These are phyloP conservation scores for Lepidocolaptes lacrymiger DNA, from an alignment of 2,797 vertebrate species.

Conservation along the genomic window DNA sequence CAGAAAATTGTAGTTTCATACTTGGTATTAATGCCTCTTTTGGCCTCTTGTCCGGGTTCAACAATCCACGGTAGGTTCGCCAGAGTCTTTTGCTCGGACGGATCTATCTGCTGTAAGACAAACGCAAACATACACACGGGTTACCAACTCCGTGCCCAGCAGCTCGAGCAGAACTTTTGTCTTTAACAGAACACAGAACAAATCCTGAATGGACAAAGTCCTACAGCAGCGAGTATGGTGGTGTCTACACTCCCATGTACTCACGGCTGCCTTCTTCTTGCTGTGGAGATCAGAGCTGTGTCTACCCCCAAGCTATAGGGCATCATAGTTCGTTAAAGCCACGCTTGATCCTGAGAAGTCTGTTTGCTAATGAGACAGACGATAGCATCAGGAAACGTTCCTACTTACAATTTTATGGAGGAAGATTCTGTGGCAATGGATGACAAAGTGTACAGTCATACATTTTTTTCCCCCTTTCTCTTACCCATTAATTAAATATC, in stretches of 20 bases:
- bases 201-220: neutral
- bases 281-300: slow-evolving; percentile 23
- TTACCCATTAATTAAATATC: neutral
- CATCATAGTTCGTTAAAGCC: neutral
- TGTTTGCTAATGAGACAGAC: slow-evolving; percentile 27
- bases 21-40: slow-evolving; percentile 99
- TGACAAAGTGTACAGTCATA: neutral
- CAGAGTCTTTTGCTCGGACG: slow-evolving; percentile 97
- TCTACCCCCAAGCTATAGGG: neutral
- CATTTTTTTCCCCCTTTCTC: neutral
- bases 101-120: slow-evolving; percentile 92
- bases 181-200: neutral
- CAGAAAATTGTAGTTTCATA: slow-evolving; percentile 99
- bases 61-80: slow-evolving; percentile 99
- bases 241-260: neutral
- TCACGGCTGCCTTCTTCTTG: neutral
- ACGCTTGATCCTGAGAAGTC: neutral
- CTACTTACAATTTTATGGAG: slow-evolving; percentile 28
- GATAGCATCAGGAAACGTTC: neutral
- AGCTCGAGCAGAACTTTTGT: neutral
- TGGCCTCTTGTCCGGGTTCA: slow-evolving; percentile 98
- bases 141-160: slow-evolving; percentile 31
- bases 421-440: slow-evolving; percentile 18
- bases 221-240: neutral
- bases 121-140: slow-evolving; percentile 62